Percentiles rank a stretch among this genome's conserved stretches.
These are phyloP conservation scores for Drosophila yakuba DNA, from an alignment of 1,140 invertebrate genomes.

Conservation along the genomic window DNA sequence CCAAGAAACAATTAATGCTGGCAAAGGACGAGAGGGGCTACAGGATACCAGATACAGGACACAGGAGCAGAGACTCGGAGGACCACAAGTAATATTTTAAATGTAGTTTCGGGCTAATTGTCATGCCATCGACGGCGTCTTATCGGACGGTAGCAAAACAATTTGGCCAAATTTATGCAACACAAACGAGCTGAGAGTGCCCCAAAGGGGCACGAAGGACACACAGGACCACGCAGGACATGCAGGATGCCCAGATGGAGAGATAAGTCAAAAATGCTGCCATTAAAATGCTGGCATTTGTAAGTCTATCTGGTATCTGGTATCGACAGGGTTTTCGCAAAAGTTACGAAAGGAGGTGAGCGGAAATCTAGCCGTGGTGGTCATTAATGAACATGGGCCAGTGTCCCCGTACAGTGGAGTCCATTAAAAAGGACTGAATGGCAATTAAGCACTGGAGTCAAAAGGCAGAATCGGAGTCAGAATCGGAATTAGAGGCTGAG, in stretches of 20 bases:
- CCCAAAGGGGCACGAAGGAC: conserved; percentile 33
- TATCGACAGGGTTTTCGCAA: conserved; percentile 27
- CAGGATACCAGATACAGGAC: neutral
- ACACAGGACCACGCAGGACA: conserved; percentile 32
- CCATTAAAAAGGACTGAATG: conserved; percentile 83
- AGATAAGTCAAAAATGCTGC: conserved; percentile 72
- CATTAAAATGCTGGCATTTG: conserved; percentile 80
- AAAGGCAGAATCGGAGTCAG: conserved; percentile 4
- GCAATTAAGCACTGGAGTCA: conserved; percentile 78
- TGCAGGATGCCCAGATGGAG: conserved; percentile 26
- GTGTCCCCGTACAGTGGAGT: conserved; percentile 55
- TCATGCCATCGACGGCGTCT: conserved; percentile 76
- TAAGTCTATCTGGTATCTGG: conserved; percentile 72
- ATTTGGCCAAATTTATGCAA: conserved; percentile 78
- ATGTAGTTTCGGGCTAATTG: conserved; percentile 73
- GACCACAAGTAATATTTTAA: conserved; percentile 53
- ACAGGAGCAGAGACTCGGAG: conserved; percentile 1
- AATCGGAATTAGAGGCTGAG: conserved; percentile 2
- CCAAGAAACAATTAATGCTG: conserved; percentile 72
- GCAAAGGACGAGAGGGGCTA: neutral
- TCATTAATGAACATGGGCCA: conserved; percentile 64
- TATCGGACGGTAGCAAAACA: conserved; percentile 67
- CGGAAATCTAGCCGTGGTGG: conserved; percentile 71
- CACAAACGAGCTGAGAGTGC: conserved; percentile 38
- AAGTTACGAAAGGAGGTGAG: conserved; percentile 62